Evolutionary conservation across 2,888 invertebrate species (phyloP), one percentile per base, ranked within the genome.

Genomic region (Nemurella pictetii): DNA sequence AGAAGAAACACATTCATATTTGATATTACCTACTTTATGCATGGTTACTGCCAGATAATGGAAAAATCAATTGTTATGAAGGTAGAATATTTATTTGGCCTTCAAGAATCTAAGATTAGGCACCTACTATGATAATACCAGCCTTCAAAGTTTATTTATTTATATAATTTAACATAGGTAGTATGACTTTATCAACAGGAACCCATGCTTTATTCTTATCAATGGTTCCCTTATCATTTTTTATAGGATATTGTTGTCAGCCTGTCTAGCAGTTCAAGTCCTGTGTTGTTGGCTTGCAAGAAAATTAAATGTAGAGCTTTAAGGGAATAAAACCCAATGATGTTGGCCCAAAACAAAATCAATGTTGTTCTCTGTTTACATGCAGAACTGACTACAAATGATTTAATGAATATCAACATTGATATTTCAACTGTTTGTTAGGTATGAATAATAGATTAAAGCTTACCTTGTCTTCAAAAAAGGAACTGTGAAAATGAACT

Each of bases 401-500:
- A n/a, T n/a, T n/a, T n/a, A n/a, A n/a, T n/a, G n/a, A n/a, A n/a
- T n/a, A n/a, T n/a, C n/a, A n/a, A n/a, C n/a, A n/a, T 32, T 28
- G 80, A 83, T n/a, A 80, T 28, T 35, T 82, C 55, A 74, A 20
- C 25, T 74, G 74, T 25, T 7, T 74, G 75, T 9, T 3, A 77
- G 20, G 26, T 77, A 15, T 27, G 15, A n/a, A n/a, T n/a, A n/a
- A n/a, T n/a, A n/a, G 29, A 30, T 7, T 80, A 27, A 81, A 7
- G 27, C 90, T 91, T 90, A 98, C 98, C 94, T 98, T 98, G 89
- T 97, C 95, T 89, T 97, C 96, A 91, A 98, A 98, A 93, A 99
- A 98, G 87, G 98, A 98, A 89, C 98, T 98, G 91, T 99, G 98
- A 92, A 99, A 99, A 92, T 98, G 96, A 55, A 96, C 95, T 88